Evolutionary conservation across 1,140 invertebrate genomes (phyloP).

Genomic region (Zaprionus taronus): DNA sequence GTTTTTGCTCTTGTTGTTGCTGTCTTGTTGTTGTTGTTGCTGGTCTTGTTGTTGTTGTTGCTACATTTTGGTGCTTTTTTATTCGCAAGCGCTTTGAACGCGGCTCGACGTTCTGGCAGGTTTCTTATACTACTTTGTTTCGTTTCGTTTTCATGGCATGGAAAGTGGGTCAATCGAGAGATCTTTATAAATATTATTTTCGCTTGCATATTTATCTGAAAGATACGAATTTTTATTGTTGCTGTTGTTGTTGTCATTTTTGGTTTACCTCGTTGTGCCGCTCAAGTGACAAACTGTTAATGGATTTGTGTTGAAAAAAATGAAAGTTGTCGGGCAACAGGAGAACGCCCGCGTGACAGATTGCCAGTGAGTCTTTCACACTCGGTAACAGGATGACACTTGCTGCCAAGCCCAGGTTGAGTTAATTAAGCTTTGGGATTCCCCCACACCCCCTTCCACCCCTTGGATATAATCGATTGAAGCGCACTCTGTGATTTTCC

Average conservation of each 20-base stretch:
- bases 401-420: constrained; percentile 14
- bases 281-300: constrained; percentile 50
- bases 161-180: constrained; percentile 57
- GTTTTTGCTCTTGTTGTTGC: constrained; percentile 9
- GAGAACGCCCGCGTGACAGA: constrained; percentile 7
- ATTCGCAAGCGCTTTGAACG: constrained; percentile 27
- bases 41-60: constrained; percentile 6
- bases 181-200: constrained; percentile 54
- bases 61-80: constrained; percentile 28
- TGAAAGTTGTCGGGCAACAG: constrained; percentile 50
- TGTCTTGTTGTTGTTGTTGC: background rate
- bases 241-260: background rate
- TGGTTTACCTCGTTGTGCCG: constrained; percentile 7
- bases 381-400: constrained; percentile 15
- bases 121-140: constrained; percentile 26
- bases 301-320: constrained; percentile 50
- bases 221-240: constrained; percentile 22
- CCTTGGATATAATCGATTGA: background rate
- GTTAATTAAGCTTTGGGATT: background rate
- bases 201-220: constrained; percentile 55
- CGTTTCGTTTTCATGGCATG: constrained; percentile 43
- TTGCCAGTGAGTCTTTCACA: background rate
- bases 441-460: background rate
- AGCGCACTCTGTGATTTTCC: constrained; percentile 12
- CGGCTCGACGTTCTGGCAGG: constrained; percentile 42